A percentile compares a stretch with the other conserved stretches of the same genome.
Conservation (phyloP, 2,888 invertebrate species). For the Eupeodes luniger region DNA sequence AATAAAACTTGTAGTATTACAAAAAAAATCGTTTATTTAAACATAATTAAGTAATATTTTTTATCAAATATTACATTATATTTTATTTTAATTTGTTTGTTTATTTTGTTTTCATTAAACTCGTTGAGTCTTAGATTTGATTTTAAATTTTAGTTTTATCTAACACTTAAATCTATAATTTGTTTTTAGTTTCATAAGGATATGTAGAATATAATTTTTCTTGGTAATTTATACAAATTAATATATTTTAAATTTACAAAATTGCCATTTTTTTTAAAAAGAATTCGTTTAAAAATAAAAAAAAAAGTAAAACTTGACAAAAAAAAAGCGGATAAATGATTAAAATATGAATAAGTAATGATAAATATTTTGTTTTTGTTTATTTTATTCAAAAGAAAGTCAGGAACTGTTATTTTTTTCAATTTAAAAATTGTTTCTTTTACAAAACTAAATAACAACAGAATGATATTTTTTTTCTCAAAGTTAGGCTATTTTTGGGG, state of each 20-base stretch:
- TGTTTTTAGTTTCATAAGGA: conserved; percentile 17
- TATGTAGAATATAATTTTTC: conserved; percentile 1
- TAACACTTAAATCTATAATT: conserved; percentile 62
- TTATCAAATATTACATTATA: conserved; percentile 55
- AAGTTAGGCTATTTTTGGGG: background rate
- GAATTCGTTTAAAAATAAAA: background rate
- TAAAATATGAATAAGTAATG: background rate
- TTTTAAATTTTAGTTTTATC: conserved; percentile 10
- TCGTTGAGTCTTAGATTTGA: background rate
- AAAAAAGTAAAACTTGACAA: background rate
- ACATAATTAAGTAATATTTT: conserved; percentile 67
- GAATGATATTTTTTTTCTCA: conserved; percentile 21
- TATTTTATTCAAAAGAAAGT: conserved; percentile 1
- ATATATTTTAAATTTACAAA: conserved; percentile 27
- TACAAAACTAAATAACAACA: conserved; percentile 74
- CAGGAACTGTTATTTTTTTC: conserved; percentile 54
- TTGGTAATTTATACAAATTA: conserved; percentile 45
- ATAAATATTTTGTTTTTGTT: background rate
- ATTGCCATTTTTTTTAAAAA: background rate
- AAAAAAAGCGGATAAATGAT: background rate
- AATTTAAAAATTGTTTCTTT: conserved; percentile 19
- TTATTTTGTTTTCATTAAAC: conserved; percentile 10
- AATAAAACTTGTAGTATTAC: conserved; percentile 42
- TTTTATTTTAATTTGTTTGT: background rate
- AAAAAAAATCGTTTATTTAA: conserved; percentile 68